Evolutionary conservation across 1,140 invertebrate genomes (phyloP).

Genomic region (Rhopalosiphum maidis): DNA sequence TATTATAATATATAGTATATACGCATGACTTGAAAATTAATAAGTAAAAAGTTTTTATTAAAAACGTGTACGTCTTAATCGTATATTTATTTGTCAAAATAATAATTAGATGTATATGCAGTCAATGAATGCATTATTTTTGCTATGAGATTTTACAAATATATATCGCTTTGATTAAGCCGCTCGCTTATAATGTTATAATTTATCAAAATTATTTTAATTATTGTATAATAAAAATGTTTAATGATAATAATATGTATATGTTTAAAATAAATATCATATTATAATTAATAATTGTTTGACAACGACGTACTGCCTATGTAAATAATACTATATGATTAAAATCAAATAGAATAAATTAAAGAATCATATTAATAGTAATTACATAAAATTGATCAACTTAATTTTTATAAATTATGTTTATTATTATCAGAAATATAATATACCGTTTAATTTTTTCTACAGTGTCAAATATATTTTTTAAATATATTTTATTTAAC

Average conservation of each 20-base stretch:
- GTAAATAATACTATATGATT: background rate
- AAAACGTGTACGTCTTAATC: background rate
- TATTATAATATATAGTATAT: background rate
- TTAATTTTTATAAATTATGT: background rate
- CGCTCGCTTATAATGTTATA: background rate
- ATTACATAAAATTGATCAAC: background rate
- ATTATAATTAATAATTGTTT: no score
- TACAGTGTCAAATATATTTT: background rate
- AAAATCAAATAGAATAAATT: background rate
- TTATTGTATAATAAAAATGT: background rate
- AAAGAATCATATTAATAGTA: background rate
- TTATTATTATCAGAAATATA: background rate
- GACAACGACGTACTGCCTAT: no score
- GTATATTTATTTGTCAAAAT: background rate
- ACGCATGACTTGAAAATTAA: background rate
- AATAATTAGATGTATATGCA: background rate
- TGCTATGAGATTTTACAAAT: background rate
- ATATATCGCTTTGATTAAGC: background rate
- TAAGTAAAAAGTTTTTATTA: background rate
- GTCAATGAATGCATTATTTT: background rate
- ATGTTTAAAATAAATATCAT: background rate
- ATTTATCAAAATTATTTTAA: background rate
- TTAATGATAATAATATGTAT: background rate
- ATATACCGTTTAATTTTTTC: conserved; percentile 3
- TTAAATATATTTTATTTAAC: background rate